Evolutionary conservation across 2,113 vertebrate genomes (phyloP).

Genomic region (rat (Rattus norvegicus)): DNA sequence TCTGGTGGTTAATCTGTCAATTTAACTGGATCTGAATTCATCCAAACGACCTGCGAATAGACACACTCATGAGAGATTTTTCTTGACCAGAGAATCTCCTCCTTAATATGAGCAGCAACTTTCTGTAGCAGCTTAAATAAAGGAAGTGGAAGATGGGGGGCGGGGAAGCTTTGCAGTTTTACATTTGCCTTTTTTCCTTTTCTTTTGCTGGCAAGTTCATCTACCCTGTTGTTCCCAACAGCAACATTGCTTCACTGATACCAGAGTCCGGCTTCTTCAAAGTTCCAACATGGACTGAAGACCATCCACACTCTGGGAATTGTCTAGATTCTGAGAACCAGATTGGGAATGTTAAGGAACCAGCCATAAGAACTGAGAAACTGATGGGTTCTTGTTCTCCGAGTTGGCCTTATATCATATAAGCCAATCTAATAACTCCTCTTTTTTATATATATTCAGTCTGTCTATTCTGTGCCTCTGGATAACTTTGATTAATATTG

Average conservation of each 20-base stretch:
- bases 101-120: neutral
- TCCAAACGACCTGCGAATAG: neutral
- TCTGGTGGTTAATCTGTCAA: neutral
- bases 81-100: neutral
- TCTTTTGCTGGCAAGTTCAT: neutral
- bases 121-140: neutral
- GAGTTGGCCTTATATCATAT: no score
- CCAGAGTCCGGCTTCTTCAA: neutral
- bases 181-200: neutral
- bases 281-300: neutral
- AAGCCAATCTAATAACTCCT: neutral
- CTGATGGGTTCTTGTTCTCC: neutral
- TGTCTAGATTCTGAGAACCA: neutral
- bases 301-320: neutral
- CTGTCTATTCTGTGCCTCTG: neutral
- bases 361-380: neutral
- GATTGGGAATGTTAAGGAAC: neutral
- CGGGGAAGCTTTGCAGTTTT: neutral
- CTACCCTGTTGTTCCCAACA: neutral
- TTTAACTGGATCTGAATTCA: neutral
- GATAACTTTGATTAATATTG: neutral
- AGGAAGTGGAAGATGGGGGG: neutral
- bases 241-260: neutral
- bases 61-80: neutral
- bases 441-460: neutral